These are phyloP conservation scores for Actenoides hombroni DNA, from an alignment of 2,113 vertebrate genomes.

Conservation along the genomic window DNA sequence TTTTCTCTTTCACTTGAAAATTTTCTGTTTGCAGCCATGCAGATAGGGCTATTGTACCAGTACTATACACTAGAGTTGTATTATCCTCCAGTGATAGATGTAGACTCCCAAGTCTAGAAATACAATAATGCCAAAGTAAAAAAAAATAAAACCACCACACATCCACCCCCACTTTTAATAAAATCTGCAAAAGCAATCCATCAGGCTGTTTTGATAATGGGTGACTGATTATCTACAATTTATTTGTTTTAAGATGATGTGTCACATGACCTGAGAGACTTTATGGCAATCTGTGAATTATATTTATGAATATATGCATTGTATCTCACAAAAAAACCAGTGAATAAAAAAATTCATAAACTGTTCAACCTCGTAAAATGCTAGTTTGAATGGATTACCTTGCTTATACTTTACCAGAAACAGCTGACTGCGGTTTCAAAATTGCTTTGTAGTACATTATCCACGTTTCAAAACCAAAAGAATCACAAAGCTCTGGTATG, in stretches of 20 bases:
- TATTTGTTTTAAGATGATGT: not conserved
- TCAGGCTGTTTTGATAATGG: not conserved
- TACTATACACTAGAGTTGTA: not conserved
- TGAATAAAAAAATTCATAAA: not conserved
- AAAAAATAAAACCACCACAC: not conserved
- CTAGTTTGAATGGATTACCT: not conserved
- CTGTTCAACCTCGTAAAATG: not conserved
- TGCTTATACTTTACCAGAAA: not conserved
- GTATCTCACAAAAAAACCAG: not conserved
- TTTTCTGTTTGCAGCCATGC: not conserved
- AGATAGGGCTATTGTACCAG: not conserved
- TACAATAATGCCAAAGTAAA: not conserved
- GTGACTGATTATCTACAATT: not conserved
- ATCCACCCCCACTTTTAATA: not conserved
- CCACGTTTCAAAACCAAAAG: not conserved
- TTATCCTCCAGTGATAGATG: not conserved
- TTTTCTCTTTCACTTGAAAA: not conserved
- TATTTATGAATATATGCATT: not conserved
- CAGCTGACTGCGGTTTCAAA: not conserved
- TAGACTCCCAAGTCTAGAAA: not conserved
- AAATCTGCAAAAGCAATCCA: not conserved
- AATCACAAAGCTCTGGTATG: not conserved
- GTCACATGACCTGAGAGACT: not conserved
- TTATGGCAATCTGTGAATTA: not conserved
- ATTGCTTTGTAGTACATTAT: not conserved